Base-by-base conservation (phyloP, 2,888 invertebrate species). In the Noctua janthina region DNA sequence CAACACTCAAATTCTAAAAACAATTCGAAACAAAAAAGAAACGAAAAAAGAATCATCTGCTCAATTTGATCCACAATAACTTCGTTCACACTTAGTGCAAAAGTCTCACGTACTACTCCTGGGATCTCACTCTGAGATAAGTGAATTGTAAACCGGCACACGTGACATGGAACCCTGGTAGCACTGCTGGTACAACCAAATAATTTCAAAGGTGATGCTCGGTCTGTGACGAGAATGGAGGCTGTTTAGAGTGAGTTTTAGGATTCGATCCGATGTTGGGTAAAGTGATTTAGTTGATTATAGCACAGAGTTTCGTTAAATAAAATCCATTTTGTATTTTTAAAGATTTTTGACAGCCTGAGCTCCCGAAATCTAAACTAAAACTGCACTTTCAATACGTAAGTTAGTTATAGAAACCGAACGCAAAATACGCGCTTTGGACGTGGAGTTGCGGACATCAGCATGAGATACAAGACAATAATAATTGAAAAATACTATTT, bases 141-240 rank as follows among this genome's bases (percentile, higher is more conserved):
- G 93, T 94, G 94, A 94, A 94, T 94, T 94, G 93, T 93, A 92
- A 92, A 92, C 91, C 90, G 91, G 88, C 91, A 93, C 91, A 93
- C 93, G 93, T 93, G 93, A 92, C 90, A 88, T 80, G 76, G 69
- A 79, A 79, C 71, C 62, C 59, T 87, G 87, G 75, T 74, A 81
- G 81, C 86, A 85, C 85, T 74, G 84, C 80, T 88, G 43, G 68
- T 56, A 82, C 72, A 67, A 74, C 64, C 78, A 79, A 74, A 77
- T 67, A 43, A 76, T 86, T 76, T 76, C 23, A 66, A 74, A 72
- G 43, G 59, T 78, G 46, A 49, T 62, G 17, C 54, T 68, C 13
- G 46, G 66, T 35, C 17, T 74, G 54, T 39, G 51, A 43, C 13
- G 43, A n/a, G 20, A 62, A 49, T 56, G 15, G 20, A 13, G 49